phyloP scores from a whole-genome alignment of 2,797 vertebrate species.

The Helarctos malayanus region DNA sequence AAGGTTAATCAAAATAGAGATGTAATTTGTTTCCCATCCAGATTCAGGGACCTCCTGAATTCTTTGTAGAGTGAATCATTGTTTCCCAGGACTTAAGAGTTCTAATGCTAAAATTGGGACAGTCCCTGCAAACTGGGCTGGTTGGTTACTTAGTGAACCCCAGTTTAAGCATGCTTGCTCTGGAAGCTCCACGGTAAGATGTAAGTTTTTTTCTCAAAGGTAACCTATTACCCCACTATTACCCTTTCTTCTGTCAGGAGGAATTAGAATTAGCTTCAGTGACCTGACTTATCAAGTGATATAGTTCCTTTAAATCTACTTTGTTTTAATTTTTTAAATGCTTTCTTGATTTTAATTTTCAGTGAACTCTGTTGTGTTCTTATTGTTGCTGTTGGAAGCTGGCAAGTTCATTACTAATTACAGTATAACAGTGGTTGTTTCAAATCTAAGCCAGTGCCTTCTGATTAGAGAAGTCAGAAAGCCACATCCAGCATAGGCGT shows the following conservation, averaged over 20 bases:
- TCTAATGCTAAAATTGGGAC: neutral
- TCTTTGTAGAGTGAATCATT: neutral
- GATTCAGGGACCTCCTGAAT: neutral
- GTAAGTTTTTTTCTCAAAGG: neutral
- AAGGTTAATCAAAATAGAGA: neutral
- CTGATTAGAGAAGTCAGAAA: neutral
- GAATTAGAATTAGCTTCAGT: neutral
- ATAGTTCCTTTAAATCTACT: slow-evolving; percentile 27
- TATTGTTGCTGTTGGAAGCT: neutral
- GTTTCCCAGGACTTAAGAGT: neutral
- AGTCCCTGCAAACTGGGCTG: neutral
- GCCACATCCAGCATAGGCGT: neutral
- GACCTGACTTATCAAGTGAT: neutral
- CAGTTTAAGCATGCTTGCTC: neutral
- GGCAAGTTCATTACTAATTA: slow-evolving; percentile 15
- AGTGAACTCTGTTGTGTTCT: neutral
- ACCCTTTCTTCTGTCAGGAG: neutral
- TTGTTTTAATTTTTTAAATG: neutral
- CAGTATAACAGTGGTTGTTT: neutral
- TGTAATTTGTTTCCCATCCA: neutral
- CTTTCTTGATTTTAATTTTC: neutral
- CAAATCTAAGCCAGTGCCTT: neutral
- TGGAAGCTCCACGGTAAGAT: neutral
- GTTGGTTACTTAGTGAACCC: neutral
- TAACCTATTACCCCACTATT: neutral